Conservation (phyloP, 2,113 vertebrate genomes). For the Siniperca chuatsi region DNA sequence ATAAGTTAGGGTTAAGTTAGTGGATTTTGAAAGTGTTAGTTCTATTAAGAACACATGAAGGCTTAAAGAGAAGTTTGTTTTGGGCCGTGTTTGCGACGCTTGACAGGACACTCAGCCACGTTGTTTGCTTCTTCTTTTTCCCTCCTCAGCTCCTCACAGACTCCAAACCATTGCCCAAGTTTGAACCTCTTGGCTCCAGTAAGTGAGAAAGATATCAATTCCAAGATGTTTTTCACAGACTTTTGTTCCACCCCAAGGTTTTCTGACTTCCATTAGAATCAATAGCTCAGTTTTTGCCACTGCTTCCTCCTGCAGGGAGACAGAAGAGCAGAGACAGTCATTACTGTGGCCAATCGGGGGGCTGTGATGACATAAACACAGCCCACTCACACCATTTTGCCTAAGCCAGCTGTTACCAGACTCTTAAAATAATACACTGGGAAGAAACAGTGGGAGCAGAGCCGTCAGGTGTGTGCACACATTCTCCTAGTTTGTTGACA, state of each 20-base stretch:
- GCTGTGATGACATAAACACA: background rate
- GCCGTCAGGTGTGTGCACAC: background rate
- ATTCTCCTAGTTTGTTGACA: background rate
- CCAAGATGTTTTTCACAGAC: background rate
- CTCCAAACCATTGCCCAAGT: background rate
- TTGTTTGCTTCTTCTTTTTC: background rate
- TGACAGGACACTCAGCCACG: background rate
- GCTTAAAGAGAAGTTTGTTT: background rate
- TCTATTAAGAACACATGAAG: background rate
- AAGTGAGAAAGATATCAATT: background rate
- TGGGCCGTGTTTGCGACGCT: background rate
- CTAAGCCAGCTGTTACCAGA: constrained; percentile 6
- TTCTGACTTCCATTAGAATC: background rate
- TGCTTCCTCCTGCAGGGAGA: background rate
- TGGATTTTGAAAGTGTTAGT: background rate
- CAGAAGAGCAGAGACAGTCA: background rate
- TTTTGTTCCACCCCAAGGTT: background rate
- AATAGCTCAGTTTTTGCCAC: background rate
- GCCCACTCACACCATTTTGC: constrained; percentile 1
- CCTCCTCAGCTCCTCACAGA: background rate
- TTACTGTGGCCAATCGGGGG: constrained; percentile 1
- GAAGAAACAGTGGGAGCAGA: background rate
- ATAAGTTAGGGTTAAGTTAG: background rate
- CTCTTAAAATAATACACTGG: background rate
- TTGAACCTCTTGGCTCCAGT: background rate